These are phyloP conservation scores for Eulemur macaco DNA, from an alignment of 2,113 vertebrate genomes.

Conservation along the genomic window DNA sequence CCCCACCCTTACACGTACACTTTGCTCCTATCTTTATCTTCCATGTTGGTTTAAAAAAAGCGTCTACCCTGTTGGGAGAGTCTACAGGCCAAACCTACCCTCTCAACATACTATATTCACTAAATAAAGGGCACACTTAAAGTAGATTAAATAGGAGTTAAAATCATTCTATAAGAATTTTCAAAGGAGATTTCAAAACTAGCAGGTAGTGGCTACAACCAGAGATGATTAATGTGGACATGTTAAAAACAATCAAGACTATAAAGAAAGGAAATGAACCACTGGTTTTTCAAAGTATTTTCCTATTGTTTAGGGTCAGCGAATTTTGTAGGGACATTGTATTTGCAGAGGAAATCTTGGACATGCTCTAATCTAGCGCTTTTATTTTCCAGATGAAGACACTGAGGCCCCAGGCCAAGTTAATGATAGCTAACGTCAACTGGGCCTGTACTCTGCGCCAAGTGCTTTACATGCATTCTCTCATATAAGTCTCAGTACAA, in stretches of 20 bases:
- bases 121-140: slow-evolving; percentile 2
- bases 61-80: neutral
- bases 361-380: neutral
- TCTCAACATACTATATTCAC: neutral
- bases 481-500: neutral
- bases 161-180: slow-evolving; percentile 12
- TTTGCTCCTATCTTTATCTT: neutral
- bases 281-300: slow-evolving; percentile 27
- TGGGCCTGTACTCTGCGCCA: neutral
- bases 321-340: neutral
- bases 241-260: slow-evolving; percentile 3
- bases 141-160: slow-evolving; percentile 13
- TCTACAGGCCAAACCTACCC: neutral
- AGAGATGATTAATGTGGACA: neutral
- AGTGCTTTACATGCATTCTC: neutral
- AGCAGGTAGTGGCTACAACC: neutral
- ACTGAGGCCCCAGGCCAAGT: neutral
- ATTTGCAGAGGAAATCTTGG: slow-evolving; percentile 1
- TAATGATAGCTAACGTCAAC: neutral
- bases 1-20: neutral
- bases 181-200: slow-evolving; percentile 27
- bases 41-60: slow-evolving; percentile 9
- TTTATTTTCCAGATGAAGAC: neutral
- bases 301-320: neutral
- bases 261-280: slow-evolving; percentile 26